Evolutionary conservation across 2,797 vertebrate genomes (phyloP).

Genomic region (Helostoma temminkii): DNA sequence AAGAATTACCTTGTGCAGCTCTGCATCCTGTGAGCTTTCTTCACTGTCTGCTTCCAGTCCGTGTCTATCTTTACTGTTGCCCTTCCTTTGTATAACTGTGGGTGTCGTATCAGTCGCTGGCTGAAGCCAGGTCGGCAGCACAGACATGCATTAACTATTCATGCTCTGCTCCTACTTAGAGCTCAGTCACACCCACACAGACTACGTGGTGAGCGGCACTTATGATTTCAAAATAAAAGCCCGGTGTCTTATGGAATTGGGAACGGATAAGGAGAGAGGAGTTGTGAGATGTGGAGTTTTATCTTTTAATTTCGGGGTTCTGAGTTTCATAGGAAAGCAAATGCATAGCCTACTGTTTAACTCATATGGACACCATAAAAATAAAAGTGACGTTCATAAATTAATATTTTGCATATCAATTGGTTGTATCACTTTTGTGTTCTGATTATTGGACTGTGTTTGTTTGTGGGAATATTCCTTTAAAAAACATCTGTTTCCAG

Average conservation of each 20-base stretch:
- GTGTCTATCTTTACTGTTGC: background rate
- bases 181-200: slow-evolving; percentile 2
- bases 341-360: no score
- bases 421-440: no score
- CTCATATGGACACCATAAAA: no score
- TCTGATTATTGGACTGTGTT: no score
- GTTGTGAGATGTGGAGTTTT: no score
- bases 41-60: slow-evolving; percentile 3
- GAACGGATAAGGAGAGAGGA: no score
- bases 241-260: background rate
- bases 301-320: no score
- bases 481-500: no score
- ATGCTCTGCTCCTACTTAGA: slow-evolving; percentile 6
- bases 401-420: no score
- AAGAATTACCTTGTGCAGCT: slow-evolving; percentile 20
- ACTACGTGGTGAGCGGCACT: background rate
- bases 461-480: no score
- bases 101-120: background rate
- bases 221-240: slow-evolving; percentile 61
- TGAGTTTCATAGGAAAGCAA: no score
- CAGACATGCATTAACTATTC: slow-evolving; percentile 6
- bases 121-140: slow-evolving; percentile 14
- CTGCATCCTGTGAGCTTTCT: slow-evolving; percentile 1
- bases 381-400: no score
- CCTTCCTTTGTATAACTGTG: background rate